Base-by-base conservation (phyloP, 2,888 invertebrate species). In the Aelia acuminata region DNA sequence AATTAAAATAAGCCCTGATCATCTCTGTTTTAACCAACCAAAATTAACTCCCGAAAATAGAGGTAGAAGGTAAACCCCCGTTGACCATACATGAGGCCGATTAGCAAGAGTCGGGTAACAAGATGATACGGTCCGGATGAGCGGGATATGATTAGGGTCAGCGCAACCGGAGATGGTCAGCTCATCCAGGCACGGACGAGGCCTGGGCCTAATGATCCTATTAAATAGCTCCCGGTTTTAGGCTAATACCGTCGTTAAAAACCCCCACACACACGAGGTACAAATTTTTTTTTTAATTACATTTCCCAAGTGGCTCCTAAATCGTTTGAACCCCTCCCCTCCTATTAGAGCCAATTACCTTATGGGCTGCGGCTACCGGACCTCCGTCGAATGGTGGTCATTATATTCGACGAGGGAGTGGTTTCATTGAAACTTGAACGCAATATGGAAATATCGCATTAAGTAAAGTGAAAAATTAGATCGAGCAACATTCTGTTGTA, bases 181-280 rank as follows among this genome's bases (percentile, higher is more conserved):
- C 31, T 15, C 48, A 85, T 20, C 80, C 80, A 85, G 35, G 50
- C 85, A 85, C 22, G 50, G 22, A 2, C n/a, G 26, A 15, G n/a
- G n/a, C 43, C 39, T 15, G 48, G 3, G 5, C 31, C 22, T 85
- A 53, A 85, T 85, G 53, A 39, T 53, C 85, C 85, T 85, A 85
- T 85, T 85, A 85, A 31, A 31, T 50, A 22, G 85, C 49, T 53
- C 49, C 85, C 43, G 85, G 85, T 85, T 85, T 53, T 85, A 85
- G 49, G 4, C 85, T 85, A 85, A 85, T 85, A 85, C 39, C 48
- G 49, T 85, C 85, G 85, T 85, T 85, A 85, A 85, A 85, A 85
- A 85, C 85, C 50, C 50, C n/a, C 85, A n/a, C 53, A 39, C 85
- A 35, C 49, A 26, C 22, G 26, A 49, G 85, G 15, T 35, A 47